Evolutionary conservation across 23 tunicate species (phyloP).

Genomic region (Ciona savignyi): DNA sequence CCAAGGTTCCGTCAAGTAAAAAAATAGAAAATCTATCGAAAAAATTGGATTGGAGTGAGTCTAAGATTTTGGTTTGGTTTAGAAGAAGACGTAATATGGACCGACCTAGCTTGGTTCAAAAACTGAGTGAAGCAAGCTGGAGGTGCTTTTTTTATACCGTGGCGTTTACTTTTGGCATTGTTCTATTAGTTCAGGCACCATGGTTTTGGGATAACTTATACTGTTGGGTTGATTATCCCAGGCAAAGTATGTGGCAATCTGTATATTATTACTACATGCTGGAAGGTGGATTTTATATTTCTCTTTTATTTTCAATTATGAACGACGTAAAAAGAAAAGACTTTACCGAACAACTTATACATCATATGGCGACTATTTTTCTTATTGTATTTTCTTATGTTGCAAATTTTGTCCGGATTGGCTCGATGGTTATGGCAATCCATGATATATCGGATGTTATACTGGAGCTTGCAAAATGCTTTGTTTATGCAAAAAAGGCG

Average conservation of each 20-base stretch:
- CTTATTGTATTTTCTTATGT: constrained; percentile 76
- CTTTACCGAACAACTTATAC: constrained; percentile 72
- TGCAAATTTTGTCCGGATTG: constrained; percentile 73
- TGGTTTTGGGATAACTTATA: constrained; percentile 88
- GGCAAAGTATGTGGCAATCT: constrained; percentile 47
- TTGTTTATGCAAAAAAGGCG: constrained; percentile 56
- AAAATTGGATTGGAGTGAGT: constrained; percentile 31
- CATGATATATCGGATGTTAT: constrained; percentile 88
- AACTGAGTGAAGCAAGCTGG: constrained; percentile 87
- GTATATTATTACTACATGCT: constrained; percentile 78
- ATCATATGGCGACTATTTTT: constrained; percentile 75
- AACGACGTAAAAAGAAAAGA: constrained; percentile 79
- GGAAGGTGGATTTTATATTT: constrained; percentile 84
- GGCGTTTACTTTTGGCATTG: constrained; percentile 60
- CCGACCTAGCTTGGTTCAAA: constrained; percentile 39
- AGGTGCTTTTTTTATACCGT: constrained; percentile 55
- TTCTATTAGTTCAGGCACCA: constrained; percentile 37
- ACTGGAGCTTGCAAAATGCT: constrained; percentile 77
- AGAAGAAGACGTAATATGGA: constrained; percentile 31
- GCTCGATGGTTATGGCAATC: constrained; percentile 70
- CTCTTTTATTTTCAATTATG: constrained; percentile 55
- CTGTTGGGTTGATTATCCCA: constrained; percentile 81
- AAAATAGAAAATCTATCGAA: constrained; percentile 35
- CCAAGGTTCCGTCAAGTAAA: constrained; percentile 8
- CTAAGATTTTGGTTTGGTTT: constrained; percentile 51